Evolutionary conservation across 1,140 invertebrate genomes (phyloP), one percentile per base, ranked within the genome.

Genomic region (Colletes latitarsis): DNA sequence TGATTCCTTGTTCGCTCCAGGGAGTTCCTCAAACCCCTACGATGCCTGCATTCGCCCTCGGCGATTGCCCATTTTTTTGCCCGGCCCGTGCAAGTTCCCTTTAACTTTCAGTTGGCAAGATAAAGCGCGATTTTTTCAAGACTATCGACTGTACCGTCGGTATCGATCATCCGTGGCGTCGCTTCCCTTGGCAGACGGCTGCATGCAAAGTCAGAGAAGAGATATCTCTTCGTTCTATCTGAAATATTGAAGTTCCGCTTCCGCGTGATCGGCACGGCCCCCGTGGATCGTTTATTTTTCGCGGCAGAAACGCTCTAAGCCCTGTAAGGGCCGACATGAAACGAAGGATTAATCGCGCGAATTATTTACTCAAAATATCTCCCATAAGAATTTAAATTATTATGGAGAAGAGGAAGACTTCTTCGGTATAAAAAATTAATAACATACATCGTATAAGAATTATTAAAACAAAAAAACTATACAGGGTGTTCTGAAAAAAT

Each of bases 1-100:
- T 82, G 81, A 82, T 82, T 82, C 68, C 46, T 72, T 43, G 17
- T 53, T 49, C 63, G 41, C 41, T 57, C 39, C 52, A 14, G 41
- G 46, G 64, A 64, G 15, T 57, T 57, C 14, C 14, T 53, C 43
- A 71, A 30, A 63, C 46, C 58, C 58, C 39, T n/a, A 3, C n/a
- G 58, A 62, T 52, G 39, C 12, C 39, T 5, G 14, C 4, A 17
- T 14, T 21, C 15, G 9, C 30, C 64, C 64, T n/a, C 9, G 41
- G 64, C 46, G 64, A 52, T 52, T 46, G 41, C 8, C 63, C 30
- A 46, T 68, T 15, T 14, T 19, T 21, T 30, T 30, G 30, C 41
- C 14, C 15, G 14, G 6, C 43, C 21, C 53, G 21, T 53, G 17
- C 52, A 41, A 8, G 49, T 49, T 63, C 46, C 60, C 46, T 71